Evolutionary conservation across 1,140 invertebrate species (phyloP).

Genomic region (Druon quercuslanigerum): DNA sequence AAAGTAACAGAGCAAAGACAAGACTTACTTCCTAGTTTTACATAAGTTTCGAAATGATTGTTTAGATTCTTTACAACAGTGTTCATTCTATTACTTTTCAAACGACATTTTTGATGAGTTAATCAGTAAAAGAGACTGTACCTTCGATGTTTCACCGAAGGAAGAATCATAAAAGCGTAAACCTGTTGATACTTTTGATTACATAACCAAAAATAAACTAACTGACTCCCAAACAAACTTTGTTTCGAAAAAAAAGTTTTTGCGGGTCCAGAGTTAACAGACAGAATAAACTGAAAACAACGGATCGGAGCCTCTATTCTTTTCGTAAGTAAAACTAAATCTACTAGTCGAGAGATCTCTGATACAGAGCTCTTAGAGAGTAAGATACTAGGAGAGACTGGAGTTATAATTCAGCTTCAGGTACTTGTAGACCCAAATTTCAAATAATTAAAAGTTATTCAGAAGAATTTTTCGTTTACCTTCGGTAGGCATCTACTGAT

Average conservation of each 20-base stretch:
- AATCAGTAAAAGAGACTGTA: constrained; percentile 7
- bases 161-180: constrained; percentile 6
- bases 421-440: constrained; percentile 7
- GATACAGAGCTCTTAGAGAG: not conserved
- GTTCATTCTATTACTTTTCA: constrained; percentile 13
- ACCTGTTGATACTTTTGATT: not conserved
- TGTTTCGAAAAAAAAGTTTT: not conserved
- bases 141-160: not conserved
- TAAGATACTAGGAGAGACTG: constrained; percentile 19
- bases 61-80: not conserved
- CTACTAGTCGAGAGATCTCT: not conserved
- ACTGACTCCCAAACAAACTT: not conserved
- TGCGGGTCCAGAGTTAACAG: not conserved
- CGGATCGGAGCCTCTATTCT: constrained; percentile 17
- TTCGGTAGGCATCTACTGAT: not conserved
- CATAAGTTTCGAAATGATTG: not conserved
- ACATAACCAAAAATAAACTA: not conserved
- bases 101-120: not conserved
- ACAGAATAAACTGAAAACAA: not conserved
- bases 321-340: not conserved
- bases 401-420: constrained; percentile 10
- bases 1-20: constrained; percentile 6
- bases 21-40: not conserved
- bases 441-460: not conserved
- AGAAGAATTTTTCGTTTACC: not conserved